These are phyloP conservation scores for Desmophyllum pertusum DNA, from an alignment of 92 coral and sea anemone species.

Conservation along the genomic window DNA sequence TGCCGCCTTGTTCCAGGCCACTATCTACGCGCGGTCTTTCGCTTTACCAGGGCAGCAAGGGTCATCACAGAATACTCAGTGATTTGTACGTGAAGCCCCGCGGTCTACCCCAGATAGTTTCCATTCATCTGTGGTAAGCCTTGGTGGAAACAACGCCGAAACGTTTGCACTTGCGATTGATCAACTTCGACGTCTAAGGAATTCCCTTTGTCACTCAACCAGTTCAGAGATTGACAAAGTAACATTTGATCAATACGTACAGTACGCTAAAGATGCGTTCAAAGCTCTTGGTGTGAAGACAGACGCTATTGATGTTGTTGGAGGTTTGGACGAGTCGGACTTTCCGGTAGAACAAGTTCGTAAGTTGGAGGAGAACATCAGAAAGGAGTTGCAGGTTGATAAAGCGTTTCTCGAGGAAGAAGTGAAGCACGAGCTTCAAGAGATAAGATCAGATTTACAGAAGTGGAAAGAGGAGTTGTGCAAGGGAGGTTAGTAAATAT, in stretches of 20 bases:
- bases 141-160: neutral
- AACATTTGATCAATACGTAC: slow-evolving; percentile 7
- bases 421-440: neutral
- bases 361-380: slow-evolving; percentile 1
- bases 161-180: neutral
- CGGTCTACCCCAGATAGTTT: neutral
- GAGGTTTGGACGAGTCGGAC: slow-evolving; percentile 30
- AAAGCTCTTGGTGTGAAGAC: slow-evolving; percentile 21
- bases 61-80: neutral
- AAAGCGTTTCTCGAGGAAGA: neutral
- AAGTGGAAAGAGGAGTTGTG: neutral
- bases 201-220: neutral
- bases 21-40: neutral
- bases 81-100: neutral
- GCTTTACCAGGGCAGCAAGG: neutral
- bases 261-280: slow-evolving; percentile 45
- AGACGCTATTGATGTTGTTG: slow-evolving; percentile 22
- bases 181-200: neutral
- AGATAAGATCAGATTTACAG: neutral
- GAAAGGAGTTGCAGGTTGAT: neutral
- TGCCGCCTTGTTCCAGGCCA: neutral
- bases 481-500: no score
- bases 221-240: neutral
- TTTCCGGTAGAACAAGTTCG: slow-evolving; percentile 35
- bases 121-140: neutral